phyloP scores from a whole-genome alignment of 2,888 invertebrate genomes.

The Crioceris asparagi region DNA sequence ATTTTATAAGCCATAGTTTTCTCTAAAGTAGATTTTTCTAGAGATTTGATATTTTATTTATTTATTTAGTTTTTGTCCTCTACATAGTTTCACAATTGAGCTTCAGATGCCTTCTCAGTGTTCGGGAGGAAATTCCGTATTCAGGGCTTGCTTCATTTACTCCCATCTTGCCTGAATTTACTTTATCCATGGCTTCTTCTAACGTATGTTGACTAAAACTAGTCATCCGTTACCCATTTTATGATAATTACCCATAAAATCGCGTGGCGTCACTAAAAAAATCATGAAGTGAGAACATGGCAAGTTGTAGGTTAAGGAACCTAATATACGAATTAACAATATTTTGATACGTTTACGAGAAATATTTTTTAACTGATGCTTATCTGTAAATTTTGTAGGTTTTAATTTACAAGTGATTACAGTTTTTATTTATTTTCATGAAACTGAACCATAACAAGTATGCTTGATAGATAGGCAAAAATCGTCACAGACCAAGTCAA shows the following conservation, averaged over 20 bases:
- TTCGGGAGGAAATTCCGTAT: conserved; percentile 1
- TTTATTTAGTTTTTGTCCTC: neutral
- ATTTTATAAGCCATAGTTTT: too few species aligned
- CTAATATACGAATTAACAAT: too few species aligned
- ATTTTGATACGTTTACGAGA: too few species aligned
- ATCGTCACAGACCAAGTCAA: too few species aligned
- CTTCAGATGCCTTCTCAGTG: neutral
- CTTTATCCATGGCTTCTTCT: neutral
- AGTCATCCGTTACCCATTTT: neutral
- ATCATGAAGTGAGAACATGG: too few species aligned
- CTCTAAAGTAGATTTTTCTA: too few species aligned
- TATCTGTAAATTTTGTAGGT: neutral
- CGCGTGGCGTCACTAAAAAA: too few species aligned
- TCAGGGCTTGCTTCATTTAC: neutral
- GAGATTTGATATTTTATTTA: too few species aligned
- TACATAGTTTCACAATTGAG: neutral
- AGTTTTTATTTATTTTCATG: neutral
- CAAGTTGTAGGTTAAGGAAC: too few species aligned
- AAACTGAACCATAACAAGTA: neutral
- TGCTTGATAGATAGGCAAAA: too few species aligned
- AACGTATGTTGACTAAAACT: neutral
- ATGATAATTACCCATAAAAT: neutral
- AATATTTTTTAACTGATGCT: too few species aligned
- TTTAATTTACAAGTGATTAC: neutral
- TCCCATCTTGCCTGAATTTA: neutral